phyloP scores from a whole-genome alignment of 2,113 vertebrate genomes.

The Solea solea region DNA sequence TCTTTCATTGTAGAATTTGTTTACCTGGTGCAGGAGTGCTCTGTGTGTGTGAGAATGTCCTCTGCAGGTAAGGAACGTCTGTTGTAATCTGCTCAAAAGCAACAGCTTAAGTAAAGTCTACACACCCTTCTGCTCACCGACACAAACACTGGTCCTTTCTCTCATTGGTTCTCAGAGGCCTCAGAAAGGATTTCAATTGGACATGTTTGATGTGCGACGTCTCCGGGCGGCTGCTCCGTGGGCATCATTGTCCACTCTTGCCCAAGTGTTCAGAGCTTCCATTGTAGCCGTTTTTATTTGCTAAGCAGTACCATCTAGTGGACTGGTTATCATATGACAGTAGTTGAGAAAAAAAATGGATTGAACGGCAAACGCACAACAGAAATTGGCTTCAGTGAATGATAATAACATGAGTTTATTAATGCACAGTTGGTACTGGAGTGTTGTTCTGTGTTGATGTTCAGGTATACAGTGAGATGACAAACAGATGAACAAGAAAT shows the following conservation, averaged over 20 bases:
- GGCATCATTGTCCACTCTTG: background rate
- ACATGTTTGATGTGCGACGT: background rate
- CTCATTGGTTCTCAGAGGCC: conserved; percentile 65
- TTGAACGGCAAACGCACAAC: background rate
- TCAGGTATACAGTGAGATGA: background rate
- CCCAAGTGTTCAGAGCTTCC: background rate
- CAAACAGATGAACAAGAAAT: conserved; percentile 5
- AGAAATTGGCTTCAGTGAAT: background rate
- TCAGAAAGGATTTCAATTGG: conserved; percentile 49
- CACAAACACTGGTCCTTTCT: conserved; percentile 10
- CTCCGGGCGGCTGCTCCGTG: background rate
- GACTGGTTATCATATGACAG: background rate
- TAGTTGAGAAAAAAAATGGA: background rate
- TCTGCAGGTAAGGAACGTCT: conserved; percentile 47
- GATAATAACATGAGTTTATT: conserved; percentile 8
- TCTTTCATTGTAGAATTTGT: background rate
- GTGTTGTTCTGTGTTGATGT: background rate
- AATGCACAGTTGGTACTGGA: background rate
- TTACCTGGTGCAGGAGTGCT: conserved; percentile 63
- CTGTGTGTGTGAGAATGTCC: conserved; percentile 15
- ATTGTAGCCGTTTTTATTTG: background rate
- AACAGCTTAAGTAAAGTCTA: conserved; percentile 73
- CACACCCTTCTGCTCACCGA: conserved; percentile 68
- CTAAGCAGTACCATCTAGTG: conserved; percentile 47
- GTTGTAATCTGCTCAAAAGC: conserved; percentile 31